Percentiles rank a stretch among this genome's conserved stretches.
These are phyloP conservation scores for Vanacampus margaritifer DNA, from an alignment of 2,113 vertebrate species.

Conservation along the genomic window DNA sequence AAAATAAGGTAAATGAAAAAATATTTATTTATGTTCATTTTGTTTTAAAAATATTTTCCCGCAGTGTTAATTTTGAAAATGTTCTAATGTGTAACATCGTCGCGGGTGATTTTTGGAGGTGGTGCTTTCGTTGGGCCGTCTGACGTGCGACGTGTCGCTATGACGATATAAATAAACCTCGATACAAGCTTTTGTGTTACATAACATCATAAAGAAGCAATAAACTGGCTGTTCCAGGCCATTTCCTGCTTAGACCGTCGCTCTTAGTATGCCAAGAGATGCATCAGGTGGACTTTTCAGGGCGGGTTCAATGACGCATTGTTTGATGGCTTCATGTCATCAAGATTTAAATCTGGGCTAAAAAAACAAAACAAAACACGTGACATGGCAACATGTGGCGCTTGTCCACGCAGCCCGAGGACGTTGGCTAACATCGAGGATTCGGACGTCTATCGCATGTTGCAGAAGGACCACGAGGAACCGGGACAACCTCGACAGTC, in stretches of 20 bases:
- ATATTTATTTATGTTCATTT: too few relatives aligned
- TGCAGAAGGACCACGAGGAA: slow-evolving; percentile 80
- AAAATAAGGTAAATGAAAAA: too few relatives aligned
- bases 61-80: too few relatives aligned
- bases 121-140: too few relatives aligned
- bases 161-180: neutral
- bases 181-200: neutral
- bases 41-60: too few relatives aligned
- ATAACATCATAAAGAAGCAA: neutral
- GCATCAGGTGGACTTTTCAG: neutral
- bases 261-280: neutral
- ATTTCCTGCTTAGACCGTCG: neutral
- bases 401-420: slow-evolving; percentile 73
- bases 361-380: too few relatives aligned
- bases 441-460: slow-evolving; percentile 92
- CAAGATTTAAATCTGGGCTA: too few relatives aligned
- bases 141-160: too few relatives aligned
- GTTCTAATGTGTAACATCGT: too few relatives aligned
- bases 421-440: slow-evolving; percentile 75
- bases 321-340: neutral
- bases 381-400: neutral
- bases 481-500: slow-evolving; percentile 86
- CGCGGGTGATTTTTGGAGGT: too few relatives aligned
- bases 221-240: neutral
- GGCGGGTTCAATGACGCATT: neutral